Evolutionary conservation across 2,888 invertebrate genomes (phyloP).

Genomic region (Criorhina ranunculi): DNA sequence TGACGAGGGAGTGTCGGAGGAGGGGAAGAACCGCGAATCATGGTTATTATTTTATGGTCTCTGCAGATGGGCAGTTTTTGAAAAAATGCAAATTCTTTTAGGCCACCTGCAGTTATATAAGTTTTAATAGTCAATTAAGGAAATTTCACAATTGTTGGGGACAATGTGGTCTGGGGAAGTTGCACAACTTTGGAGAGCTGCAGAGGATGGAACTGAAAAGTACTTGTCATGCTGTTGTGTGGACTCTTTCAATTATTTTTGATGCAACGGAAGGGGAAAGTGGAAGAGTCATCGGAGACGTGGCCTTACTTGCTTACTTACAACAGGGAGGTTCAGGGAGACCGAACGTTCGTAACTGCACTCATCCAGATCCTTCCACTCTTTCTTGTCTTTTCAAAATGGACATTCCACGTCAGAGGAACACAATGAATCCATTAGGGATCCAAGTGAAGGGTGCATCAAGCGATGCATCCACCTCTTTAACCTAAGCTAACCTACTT

Average conservation of each 20-base stretch:
- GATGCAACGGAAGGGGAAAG: not conserved
- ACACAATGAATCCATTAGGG: too few species aligned
- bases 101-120: not conserved
- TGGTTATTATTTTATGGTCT: constrained; percentile 16
- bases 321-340: too few species aligned
- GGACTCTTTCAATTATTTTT: not conserved
- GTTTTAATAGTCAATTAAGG: constrained; percentile 1
- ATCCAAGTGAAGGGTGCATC: too few species aligned
- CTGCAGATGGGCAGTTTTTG: constrained; percentile 24
- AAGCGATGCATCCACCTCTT: too few species aligned
- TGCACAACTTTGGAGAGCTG: not conserved
- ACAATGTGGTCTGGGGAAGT: not conserved
- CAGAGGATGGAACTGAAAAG: not conserved
- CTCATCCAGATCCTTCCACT: too few species aligned
- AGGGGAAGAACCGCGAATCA: not conserved
- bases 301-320: too few species aligned
- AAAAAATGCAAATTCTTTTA: constrained; percentile 6
- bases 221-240: not conserved
- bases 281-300: too few species aligned
- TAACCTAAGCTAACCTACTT: too few species aligned
- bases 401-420: too few species aligned
- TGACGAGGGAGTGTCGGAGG: too few species aligned
- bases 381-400: too few species aligned
- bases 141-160: constrained; percentile 7
- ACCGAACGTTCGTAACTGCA: too few species aligned